A percentile compares a stretch with the other conserved stretches of the same genome.
Evolutionary conservation across 2,797 vertebrate species (phyloP).

Genomic region (Lycodopsis pacificus): DNA sequence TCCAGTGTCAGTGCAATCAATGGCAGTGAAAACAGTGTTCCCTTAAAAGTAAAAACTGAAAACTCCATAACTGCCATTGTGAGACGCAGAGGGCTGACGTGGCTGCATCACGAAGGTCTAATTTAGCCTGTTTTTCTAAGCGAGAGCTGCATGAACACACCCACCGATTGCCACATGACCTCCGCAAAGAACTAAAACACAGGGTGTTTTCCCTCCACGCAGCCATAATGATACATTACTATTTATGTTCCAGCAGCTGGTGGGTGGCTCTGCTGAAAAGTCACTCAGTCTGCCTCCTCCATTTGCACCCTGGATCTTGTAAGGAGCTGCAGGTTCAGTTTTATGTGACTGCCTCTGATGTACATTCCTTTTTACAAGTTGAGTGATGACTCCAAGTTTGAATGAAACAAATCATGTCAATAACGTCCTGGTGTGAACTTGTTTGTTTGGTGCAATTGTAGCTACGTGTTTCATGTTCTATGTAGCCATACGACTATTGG

Average conservation of each 20-base stretch:
- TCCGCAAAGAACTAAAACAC: slow-evolving; percentile 85
- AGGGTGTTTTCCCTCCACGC: slow-evolving; percentile 85
- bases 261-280: slow-evolving; percentile 82
- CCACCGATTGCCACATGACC: slow-evolving; percentile 85
- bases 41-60: slow-evolving; percentile 40
- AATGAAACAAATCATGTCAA: slow-evolving; percentile 38
- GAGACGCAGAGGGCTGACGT: slow-evolving; percentile 58
- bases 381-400: not conserved
- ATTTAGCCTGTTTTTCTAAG: slow-evolving; percentile 83
- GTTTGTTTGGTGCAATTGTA: slow-evolving; percentile 12
- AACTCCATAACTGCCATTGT: slow-evolving; percentile 56
- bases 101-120: slow-evolving; percentile 80
- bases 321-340: slow-evolving; percentile 67
- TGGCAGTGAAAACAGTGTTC: slow-evolving; percentile 43
- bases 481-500: slow-evolving; percentile 11
- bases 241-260: slow-evolving; percentile 87
- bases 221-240: slow-evolving; percentile 88
- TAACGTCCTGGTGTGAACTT: slow-evolving; percentile 6
- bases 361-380: slow-evolving; percentile 66
- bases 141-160: slow-evolving; percentile 78
- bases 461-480: slow-evolving; percentile 23
- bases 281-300: slow-evolving; percentile 80
- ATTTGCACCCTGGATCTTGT: slow-evolving; percentile 76
- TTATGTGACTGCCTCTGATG: slow-evolving; percentile 70
- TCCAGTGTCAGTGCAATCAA: slow-evolving; percentile 61